Conservation (phyloP, 2,113 vertebrate species). For the Pterophyllum scalare region DNA sequence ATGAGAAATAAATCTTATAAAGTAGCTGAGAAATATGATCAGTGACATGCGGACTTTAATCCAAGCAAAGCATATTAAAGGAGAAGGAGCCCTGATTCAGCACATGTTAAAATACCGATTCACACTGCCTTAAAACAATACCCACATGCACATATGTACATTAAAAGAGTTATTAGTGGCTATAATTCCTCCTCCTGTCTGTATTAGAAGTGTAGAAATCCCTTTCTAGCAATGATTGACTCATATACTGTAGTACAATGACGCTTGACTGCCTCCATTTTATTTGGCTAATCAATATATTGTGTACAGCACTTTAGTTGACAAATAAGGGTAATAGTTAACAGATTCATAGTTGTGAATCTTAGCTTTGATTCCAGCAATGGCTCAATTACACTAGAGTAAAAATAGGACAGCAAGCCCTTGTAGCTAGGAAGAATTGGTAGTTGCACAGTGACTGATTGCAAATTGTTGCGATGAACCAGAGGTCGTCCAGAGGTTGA, state of each 20-base stretch:
- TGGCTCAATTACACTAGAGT: neutral
- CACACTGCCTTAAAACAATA: slow-evolving; percentile 12
- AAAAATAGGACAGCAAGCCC: neutral
- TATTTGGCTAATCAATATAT: neutral
- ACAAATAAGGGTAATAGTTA: neutral
- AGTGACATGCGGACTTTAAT: slow-evolving; percentile 45
- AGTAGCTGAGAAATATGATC: slow-evolving; percentile 59
- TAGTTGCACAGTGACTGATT: neutral
- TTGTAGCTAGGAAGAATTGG: neutral
- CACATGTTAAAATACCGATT: slow-evolving; percentile 12
- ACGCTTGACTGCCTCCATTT: too few relatives aligned
- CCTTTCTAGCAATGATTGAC: neutral
- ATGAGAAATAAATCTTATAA: slow-evolving; percentile 18
- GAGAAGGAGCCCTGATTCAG: slow-evolving; percentile 21
- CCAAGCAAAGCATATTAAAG: slow-evolving; percentile 59
- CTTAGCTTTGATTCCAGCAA: neutral
- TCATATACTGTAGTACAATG: neutral
- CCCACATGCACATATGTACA: neutral
- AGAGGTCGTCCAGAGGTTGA: neutral
- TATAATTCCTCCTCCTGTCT: neutral
- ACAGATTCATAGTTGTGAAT: neutral
- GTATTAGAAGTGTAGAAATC: neutral
- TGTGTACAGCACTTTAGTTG: neutral
- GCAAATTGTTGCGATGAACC: neutral
- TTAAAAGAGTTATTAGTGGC: neutral